These are phyloP conservation scores for Cephonodes hylas DNA, from an alignment of 2,888 invertebrate species.

Conservation along the genomic window DNA sequence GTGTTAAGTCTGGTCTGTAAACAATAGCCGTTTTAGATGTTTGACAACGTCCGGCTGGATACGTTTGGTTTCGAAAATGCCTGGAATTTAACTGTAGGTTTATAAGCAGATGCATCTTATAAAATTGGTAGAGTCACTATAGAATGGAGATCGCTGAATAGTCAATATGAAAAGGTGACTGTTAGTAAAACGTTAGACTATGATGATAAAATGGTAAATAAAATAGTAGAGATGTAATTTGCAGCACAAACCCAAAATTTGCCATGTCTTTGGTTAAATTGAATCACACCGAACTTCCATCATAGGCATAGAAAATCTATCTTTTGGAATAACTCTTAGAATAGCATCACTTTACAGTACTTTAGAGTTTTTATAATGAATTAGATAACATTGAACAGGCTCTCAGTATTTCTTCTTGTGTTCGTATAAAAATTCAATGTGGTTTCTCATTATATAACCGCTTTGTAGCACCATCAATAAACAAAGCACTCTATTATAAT, in stretches of 20 bases:
- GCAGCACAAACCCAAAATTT: neutral
- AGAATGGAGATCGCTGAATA: neutral
- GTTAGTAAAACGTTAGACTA: neutral
- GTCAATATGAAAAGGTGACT: neutral
- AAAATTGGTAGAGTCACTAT: neutral
- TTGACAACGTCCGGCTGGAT: slow-evolving; percentile 6
- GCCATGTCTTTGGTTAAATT: neutral
- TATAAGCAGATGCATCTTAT: neutral
- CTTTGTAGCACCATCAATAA: too few species aligned
- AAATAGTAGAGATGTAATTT: neutral
- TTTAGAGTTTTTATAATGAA: too few species aligned
- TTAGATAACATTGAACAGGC: too few species aligned
- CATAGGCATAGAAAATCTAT: too few species aligned
- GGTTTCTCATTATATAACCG: too few species aligned
- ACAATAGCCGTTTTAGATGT: slow-evolving; percentile 21
- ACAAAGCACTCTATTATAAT: too few species aligned
- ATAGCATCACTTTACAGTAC: too few species aligned
- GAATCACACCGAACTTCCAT: neutral
- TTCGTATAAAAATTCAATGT: too few species aligned
- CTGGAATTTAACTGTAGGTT: neutral
- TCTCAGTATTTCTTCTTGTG: too few species aligned
- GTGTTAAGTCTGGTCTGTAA: slow-evolving; percentile 24
- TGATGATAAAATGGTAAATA: neutral
- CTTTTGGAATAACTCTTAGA: too few species aligned
- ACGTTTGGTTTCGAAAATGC: neutral